Evolutionary conservation across 2,113 vertebrate genomes (phyloP).

Genomic region (Myiagra hebetior): DNA sequence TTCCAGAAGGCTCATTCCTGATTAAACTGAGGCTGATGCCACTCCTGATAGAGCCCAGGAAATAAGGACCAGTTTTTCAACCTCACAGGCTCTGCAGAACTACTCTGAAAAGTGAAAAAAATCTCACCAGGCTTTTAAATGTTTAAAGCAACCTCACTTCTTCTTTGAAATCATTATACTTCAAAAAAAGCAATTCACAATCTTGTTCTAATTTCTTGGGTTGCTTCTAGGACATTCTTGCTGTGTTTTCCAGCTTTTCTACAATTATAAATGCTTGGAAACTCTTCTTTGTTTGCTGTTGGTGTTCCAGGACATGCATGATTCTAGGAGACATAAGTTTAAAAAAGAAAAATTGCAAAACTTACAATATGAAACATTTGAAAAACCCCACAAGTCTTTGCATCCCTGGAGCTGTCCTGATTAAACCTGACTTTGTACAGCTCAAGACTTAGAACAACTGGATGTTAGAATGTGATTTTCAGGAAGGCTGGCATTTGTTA

Average conservation of each 20-base stretch:
- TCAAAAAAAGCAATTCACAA: rapidly evolving
- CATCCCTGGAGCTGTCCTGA: background rate
- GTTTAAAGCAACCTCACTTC: background rate
- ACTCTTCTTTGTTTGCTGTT: background rate
- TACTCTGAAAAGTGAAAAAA: background rate
- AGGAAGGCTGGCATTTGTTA: background rate
- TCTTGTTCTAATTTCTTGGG: background rate
- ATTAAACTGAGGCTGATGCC: background rate
- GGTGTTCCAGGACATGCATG: background rate
- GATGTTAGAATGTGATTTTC: background rate
- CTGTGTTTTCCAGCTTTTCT: background rate
- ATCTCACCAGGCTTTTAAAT: background rate
- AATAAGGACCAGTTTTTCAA: background rate
- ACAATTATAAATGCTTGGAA: background rate
- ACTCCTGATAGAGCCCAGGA: background rate
- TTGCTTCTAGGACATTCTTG: background rate
- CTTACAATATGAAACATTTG: background rate
- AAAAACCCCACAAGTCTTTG: background rate
- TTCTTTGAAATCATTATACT: background rate
- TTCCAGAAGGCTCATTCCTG: background rate
- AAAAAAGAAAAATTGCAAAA: background rate
- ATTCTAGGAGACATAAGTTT: background rate
- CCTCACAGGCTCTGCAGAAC: background rate
- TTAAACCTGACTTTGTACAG: background rate
- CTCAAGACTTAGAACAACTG: background rate